Conservation (phyloP, 2,888 invertebrate genomes). For the Chrysolina oricalcia region DNA sequence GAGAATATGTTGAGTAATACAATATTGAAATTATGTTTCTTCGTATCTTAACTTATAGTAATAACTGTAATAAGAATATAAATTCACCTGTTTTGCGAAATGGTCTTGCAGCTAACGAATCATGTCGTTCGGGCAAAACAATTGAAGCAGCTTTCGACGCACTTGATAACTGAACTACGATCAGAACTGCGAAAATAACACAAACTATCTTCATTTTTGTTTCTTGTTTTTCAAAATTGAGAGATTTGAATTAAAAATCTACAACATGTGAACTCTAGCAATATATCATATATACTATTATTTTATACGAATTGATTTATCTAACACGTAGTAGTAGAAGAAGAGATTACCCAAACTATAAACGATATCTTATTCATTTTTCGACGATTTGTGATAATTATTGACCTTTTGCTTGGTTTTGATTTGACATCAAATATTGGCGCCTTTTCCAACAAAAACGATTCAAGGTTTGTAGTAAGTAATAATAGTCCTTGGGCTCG, state of each 20-base stretch:
- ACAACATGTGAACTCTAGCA: background rate
- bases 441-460: too few species aligned
- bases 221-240: background rate
- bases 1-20: too few species aligned
- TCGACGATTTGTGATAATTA: conserved; percentile 5
- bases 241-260: background rate
- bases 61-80: background rate
- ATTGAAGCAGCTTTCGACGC: background rate
- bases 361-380: background rate
- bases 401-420: background rate
- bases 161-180: background rate
- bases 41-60: too few species aligned
- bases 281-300: background rate
- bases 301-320: too few species aligned
- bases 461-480: too few species aligned
- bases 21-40: too few species aligned
- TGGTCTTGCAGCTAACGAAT: conserved; percentile 24
- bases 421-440: background rate
- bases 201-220: conserved; percentile 4
- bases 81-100: conserved; percentile 24
- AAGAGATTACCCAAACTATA: too few species aligned
- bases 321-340: too few species aligned
- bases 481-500: too few species aligned
- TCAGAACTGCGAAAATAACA: conserved; percentile 3
- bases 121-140: conserved; percentile 19